phyloP scores from a whole-genome alignment of 2,113 vertebrate species.

The Crotalus helleri region DNA sequence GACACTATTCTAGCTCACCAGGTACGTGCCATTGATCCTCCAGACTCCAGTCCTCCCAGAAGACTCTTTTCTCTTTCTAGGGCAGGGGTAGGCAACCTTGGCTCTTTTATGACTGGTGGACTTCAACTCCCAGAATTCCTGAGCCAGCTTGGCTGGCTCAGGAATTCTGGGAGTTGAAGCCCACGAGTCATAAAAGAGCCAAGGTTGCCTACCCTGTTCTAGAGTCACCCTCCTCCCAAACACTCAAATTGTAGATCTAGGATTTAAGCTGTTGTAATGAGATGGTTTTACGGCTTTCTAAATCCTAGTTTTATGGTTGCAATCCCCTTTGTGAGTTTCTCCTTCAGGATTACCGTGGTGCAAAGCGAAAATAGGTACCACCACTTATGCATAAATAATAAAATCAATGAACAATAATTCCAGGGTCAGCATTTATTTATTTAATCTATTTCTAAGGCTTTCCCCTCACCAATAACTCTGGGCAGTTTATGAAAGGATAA shows the following conservation, averaged over 20 bases:
- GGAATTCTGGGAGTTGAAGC: too few species aligned
- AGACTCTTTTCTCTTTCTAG: not conserved
- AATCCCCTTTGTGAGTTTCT: not conserved
- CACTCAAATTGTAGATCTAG: not conserved
- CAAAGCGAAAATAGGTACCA: not conserved
- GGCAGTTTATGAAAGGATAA: not conserved
- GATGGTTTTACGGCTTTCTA: not conserved
- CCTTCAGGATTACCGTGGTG: not conserved
- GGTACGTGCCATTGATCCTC: conserved; percentile 45
- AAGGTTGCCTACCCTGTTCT: not conserved
- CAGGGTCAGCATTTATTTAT: not conserved
- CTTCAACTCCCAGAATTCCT: too few species aligned
- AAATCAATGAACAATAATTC: not conserved
- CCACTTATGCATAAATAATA: not conserved
- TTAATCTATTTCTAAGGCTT: not conserved
- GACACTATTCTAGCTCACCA: conserved; percentile 78
- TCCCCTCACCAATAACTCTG: not conserved
- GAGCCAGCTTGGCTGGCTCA: too few species aligned
- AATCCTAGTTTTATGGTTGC: not conserved
- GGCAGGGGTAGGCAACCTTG: too few species aligned
- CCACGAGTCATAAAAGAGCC: too few species aligned
- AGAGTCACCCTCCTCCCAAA: not conserved
- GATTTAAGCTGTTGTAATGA: not conserved
- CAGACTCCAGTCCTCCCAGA: not conserved
- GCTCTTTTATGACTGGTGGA: too few species aligned